A percentile compares a stretch with the other conserved stretches of the same genome.
phyloP scores from a whole-genome alignment of 2,797 vertebrate genomes.

The Threskiornis aethiopicus region DNA sequence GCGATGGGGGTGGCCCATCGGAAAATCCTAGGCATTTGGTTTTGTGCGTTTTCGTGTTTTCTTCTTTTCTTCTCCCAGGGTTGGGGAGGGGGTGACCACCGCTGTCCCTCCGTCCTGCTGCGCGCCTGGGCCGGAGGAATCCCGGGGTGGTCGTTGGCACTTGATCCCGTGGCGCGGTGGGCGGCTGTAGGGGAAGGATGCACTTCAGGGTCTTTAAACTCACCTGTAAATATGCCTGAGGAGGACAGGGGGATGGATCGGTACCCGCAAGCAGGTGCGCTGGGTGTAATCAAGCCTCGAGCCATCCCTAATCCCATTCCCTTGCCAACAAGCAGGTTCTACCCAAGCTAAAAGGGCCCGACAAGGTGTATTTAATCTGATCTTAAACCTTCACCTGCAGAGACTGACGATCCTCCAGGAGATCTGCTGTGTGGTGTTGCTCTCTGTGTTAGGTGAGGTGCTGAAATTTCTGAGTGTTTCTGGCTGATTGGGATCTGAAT shows the following conservation, averaged over 20 bases:
- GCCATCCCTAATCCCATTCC: not conserved
- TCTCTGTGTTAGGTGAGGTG: not conserved
- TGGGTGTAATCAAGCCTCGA: not conserved
- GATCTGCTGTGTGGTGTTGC: not conserved
- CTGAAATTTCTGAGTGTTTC: not conserved
- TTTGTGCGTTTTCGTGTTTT: too few species aligned
- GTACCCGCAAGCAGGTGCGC: not conserved
- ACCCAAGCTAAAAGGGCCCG: not conserved
- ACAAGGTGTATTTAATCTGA: not conserved
- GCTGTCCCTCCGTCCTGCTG: not conserved
- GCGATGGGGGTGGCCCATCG: too few species aligned
- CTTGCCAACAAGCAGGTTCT: not conserved
- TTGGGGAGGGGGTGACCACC: too few species aligned
- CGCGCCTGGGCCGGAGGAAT: not conserved
- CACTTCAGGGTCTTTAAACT: not conserved
- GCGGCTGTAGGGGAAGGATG: not conserved
- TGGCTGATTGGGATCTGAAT: rapidly evolving
- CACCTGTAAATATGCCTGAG: not conserved
- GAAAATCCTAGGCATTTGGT: too few species aligned
- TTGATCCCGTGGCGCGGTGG: not conserved
- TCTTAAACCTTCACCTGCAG: not conserved
- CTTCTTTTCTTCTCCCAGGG: too few species aligned
- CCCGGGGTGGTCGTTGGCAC: rapidly evolving
- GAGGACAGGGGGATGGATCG: not conserved
- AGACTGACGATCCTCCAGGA: not conserved